These are phyloP conservation scores for Paramuricea clavata DNA, from an alignment of 92 coral and sea anemone genomes.

Conservation along the genomic window DNA sequence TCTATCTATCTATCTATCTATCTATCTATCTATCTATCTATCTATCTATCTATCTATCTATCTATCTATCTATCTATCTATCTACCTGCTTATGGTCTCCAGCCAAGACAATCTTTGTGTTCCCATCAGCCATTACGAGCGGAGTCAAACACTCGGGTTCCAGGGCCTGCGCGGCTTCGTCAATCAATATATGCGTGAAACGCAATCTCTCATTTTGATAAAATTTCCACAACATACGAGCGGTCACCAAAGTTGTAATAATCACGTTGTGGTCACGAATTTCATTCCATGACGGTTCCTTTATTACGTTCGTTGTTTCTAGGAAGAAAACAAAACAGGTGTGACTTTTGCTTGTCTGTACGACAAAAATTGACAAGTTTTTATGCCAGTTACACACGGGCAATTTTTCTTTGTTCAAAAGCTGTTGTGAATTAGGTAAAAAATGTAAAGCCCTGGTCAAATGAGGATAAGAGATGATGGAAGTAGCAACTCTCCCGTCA, in stretches of 20 bases:
- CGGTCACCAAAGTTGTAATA: conserved; percentile 82
- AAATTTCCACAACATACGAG: conserved; percentile 71
- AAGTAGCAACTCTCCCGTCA: no score
- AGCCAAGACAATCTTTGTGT: conserved; percentile 87
- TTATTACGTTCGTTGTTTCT: neutral
- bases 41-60: no score
- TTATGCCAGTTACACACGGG: no score
- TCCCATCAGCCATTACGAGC: conserved; percentile 79
- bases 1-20: no score
- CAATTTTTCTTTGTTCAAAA: no score
- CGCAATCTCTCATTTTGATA: conserved; percentile 27
- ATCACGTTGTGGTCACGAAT: conserved; percentile 73
- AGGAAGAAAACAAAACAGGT: neutral
- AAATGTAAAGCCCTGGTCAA: no score
- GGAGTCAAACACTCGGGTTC: conserved; percentile 92
- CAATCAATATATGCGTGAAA: conserved; percentile 92
- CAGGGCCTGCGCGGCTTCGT: conserved; percentile 97
- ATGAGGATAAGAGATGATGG: no score
- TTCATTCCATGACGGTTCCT: conserved; percentile 75
- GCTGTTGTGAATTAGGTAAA: no score
- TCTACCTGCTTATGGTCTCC: conserved; percentile 99
- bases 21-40: no score
- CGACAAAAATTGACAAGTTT: no score
- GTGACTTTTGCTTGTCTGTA: no score
- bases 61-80: no score